Base-by-base conservation (phyloP, 2,113 vertebrate species). In the Urocitellus parryii region DNA sequence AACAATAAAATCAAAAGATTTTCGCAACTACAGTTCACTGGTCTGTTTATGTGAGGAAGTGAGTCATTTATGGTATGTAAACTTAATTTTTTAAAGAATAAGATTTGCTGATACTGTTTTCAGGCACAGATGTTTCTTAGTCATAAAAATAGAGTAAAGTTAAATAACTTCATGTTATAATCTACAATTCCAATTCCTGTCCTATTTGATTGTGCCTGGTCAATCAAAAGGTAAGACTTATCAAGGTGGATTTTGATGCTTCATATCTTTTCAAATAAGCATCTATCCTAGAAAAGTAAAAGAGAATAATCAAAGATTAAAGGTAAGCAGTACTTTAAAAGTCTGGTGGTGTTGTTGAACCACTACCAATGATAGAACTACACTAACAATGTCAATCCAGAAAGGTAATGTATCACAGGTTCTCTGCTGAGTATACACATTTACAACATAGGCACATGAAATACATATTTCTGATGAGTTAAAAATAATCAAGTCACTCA, bases 41-140 rank as follows among this genome's bases (percentile, higher is more conserved):
- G 45, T 91, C 94, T 77, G n/a, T 78, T 96, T 91, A 68, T 5
- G 0, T 65, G 67, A 95, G 97, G 97, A 96, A 96, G 24, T 98
- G 96, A 98, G 79, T 98, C 96, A 97, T n/a, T 45, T 8, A 25
- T 22, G 16, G 39, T 51, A 53, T 77, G 74, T 18, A 78, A 87
- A 86, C 25, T 93, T 82, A n/a, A 9, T 70, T 32, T 79, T 72
- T 76, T 63, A 17, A 81, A 96, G 27, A 22, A 32, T 20, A 76
- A 86, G 63, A 89, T 70, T 74, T 76, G 70, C 25, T 85, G 74
- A 95, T 65, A 91, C 45, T 67, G n/a, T 37, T 88, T 29, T 63
- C 67, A 87, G 73, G 48, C 86, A 20, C 11, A 58, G 56, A 88
- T 29, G 14, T 73, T 70, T 58, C 86, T 80, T 73, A 74, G 14